Conservation (phyloP, 92 coral and sea anemone species). For the Meandrina meandrites region DNA sequence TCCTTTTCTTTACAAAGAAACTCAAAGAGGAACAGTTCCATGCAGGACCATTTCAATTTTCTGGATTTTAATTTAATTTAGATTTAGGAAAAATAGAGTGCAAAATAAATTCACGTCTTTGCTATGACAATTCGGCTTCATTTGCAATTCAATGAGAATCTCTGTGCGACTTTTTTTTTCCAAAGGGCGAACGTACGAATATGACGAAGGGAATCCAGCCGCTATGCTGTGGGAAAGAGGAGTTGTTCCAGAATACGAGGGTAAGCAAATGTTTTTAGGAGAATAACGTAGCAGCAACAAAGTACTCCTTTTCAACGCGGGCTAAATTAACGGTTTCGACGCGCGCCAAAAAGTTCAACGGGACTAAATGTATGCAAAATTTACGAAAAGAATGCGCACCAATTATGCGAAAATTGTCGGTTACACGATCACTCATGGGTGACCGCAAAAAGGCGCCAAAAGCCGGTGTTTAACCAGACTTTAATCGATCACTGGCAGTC, state of each 20-base stretch:
- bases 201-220: slow-evolving; percentile 6
- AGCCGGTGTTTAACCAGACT: neutral
- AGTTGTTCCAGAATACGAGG: slow-evolving; percentile 27
- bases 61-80: neutral
- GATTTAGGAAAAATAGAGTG: neutral
- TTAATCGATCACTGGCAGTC: too few species aligned
- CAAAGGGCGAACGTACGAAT: neutral
- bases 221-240: slow-evolving; percentile 32
- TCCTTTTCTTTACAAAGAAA: too few species aligned
- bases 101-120: neutral
- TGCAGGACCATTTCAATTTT: neutral
- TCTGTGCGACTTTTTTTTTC: neutral
- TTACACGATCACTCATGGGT: neutral
- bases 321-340: neutral
- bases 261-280: neutral
- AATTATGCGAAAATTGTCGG: neutral
- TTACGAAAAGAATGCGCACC: neutral
- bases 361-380: neutral
- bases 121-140: neutral
- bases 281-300: neutral
- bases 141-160: neutral
- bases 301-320: neutral
- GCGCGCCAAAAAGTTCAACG: neutral
- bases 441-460: neutral
- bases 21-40: too few species aligned